These are phyloP conservation scores for Lophotis ruficrista DNA, from an alignment of 2,113 vertebrate genomes.

Conservation along the genomic window DNA sequence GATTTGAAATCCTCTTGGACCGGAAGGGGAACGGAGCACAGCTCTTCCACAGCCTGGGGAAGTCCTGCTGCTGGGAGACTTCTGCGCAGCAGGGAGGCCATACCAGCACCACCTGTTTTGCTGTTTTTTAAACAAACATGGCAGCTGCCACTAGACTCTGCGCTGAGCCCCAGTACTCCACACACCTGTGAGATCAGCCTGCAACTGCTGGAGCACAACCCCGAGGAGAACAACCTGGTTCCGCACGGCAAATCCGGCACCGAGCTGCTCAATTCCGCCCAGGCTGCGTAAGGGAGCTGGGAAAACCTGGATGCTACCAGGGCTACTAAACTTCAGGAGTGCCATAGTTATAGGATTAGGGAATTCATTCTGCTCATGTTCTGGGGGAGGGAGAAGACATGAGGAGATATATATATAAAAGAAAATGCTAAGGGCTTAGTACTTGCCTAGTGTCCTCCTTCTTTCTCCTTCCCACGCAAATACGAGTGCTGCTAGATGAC, in stretches of 20 bases:
- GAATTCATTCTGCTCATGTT: background rate
- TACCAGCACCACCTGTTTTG: background rate
- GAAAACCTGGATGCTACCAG: background rate
- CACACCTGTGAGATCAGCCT: fast-evolving
- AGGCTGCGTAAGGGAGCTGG: fast-evolving
- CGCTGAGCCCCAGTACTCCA: background rate
- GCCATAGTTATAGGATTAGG: background rate
- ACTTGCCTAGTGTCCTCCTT: conserved; percentile 5
- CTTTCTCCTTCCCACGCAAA: conserved; percentile 11
- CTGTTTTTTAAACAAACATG: background rate
- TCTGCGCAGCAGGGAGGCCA: background rate
- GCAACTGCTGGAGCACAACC: background rate
- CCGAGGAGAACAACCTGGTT: background rate
- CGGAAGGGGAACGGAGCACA: background rate
- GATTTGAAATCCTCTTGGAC: background rate
- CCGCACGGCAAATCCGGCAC: background rate
- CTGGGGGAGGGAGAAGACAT: background rate
- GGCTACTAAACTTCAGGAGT: background rate
- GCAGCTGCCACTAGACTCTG: background rate
- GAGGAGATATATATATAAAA: background rate
- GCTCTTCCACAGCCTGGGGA: too few species aligned
- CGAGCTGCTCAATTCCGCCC: background rate
- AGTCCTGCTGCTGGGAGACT: background rate
- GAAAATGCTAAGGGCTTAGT: background rate
- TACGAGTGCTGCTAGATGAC: background rate